Conservation (phyloP, 2,888 invertebrate species). For the Ethmia dodecea region DNA sequence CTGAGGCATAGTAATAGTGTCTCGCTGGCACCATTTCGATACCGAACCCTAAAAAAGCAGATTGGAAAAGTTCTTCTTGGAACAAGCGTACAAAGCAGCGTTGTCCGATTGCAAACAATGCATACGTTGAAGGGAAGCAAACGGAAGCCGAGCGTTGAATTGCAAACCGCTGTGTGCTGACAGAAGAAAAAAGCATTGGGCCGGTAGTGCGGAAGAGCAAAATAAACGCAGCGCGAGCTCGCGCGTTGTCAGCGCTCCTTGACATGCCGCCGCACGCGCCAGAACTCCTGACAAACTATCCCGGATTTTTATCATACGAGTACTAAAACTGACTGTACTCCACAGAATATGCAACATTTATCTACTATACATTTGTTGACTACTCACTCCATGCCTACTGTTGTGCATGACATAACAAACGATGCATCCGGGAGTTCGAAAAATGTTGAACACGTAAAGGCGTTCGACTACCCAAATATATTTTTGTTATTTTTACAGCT, state of each 20-base stretch:
- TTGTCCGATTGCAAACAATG: slow-evolving; percentile 48
- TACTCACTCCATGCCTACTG: slow-evolving; percentile 18
- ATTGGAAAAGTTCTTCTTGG: slow-evolving; percentile 34
- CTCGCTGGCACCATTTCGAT: too few species aligned
- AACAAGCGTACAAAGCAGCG: slow-evolving; percentile 43
- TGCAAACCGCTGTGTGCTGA: slow-evolving; percentile 41
- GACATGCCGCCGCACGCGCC: slow-evolving; percentile 36
- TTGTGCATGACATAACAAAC: slow-evolving; percentile 46
- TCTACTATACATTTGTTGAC: slow-evolving; percentile 24
- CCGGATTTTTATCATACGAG: slow-evolving; percentile 39
- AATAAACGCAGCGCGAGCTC: slow-evolving; percentile 27
- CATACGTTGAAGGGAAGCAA: slow-evolving; percentile 47
- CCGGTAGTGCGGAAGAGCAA: slow-evolving; percentile 15
- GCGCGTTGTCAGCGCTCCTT: slow-evolving; percentile 44
- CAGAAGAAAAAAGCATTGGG: slow-evolving; percentile 31
- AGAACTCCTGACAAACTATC: slow-evolving; percentile 45
- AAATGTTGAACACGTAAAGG: too few species aligned
- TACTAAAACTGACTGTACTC: slow-evolving; percentile 7
- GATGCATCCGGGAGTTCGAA: too few species aligned
- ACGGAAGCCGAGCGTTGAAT: slow-evolving; percentile 52
- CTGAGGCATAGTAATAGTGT: too few species aligned
- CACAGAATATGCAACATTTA: slow-evolving; percentile 44
- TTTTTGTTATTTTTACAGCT: too few species aligned
- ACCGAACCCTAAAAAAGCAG: slow-evolving; percentile 37
- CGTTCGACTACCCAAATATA: too few species aligned